Conservation (phyloP, 2,888 invertebrate genomes). For the Crossocerus cetratus region DNA sequence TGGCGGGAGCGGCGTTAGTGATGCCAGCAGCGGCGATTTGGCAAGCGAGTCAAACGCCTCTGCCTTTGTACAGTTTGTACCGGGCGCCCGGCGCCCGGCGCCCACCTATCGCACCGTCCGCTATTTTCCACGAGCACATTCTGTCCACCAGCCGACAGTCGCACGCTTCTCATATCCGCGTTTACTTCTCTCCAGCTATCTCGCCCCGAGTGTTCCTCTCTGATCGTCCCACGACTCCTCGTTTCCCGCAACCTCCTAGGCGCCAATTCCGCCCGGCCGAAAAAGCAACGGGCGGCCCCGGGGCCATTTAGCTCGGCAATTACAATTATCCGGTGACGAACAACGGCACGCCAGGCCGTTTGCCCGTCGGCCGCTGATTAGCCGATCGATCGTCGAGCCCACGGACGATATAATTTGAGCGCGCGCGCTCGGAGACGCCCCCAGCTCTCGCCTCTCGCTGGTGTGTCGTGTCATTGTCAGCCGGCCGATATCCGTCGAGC, state of each 20-base stretch:
- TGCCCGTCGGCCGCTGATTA: not conserved
- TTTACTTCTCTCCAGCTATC: not conserved
- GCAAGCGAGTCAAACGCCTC: not conserved
- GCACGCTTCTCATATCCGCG: too few species aligned
- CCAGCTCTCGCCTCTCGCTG: too few species aligned
- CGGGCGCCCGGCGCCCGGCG: not conserved
- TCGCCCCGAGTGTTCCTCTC: not conserved
- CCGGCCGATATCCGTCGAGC: not conserved
- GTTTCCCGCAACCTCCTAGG: not conserved
- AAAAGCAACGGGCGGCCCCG: not conserved
- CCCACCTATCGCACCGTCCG: not conserved
- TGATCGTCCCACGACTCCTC: too few species aligned
- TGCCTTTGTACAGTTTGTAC: constrained; percentile 1
- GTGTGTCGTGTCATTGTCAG: not conserved
- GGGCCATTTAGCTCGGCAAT: not conserved
- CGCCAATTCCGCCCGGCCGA: not conserved
- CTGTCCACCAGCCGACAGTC: too few species aligned
- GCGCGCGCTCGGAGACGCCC: not conserved
- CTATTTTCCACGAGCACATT: not conserved
- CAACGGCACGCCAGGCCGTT: not conserved
- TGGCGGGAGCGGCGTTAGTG: too few species aligned
- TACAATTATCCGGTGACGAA: constrained; percentile 3
- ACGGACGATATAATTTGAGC: constrained; percentile 3
- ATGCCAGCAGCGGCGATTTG: not conserved
- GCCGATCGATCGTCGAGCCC: not conserved